Evolutionary conservation across 2,113 vertebrate species (phyloP).

Genomic region (Otolemur garnettii): DNA sequence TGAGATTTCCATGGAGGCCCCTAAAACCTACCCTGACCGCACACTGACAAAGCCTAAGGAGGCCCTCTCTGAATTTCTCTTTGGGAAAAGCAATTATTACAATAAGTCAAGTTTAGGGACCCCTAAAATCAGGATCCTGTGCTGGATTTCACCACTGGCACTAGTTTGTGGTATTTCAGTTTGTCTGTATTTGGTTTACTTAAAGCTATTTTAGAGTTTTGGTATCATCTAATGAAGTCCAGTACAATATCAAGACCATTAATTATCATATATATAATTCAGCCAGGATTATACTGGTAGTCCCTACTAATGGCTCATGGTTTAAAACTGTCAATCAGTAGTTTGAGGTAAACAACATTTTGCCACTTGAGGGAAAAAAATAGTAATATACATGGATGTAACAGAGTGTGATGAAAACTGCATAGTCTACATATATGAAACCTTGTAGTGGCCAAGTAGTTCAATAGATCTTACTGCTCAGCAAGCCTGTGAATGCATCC

Average conservation of each 20-base stretch:
- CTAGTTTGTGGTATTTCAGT: background rate
- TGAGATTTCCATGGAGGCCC: background rate
- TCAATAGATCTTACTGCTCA: background rate
- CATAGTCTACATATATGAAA: background rate
- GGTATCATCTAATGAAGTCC: background rate
- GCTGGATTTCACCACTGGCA: background rate
- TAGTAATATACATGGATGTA: background rate
- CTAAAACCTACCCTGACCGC: background rate
- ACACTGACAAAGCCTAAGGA: background rate
- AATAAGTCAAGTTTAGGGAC: background rate
- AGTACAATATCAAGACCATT: background rate
- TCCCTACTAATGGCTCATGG: background rate
- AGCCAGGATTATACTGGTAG: background rate
- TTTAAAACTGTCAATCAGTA: background rate
- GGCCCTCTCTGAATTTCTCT: background rate
- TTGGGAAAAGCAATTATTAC: background rate
- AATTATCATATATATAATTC: background rate
- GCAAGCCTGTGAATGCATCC: background rate
- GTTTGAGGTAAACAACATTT: constrained; percentile 38
- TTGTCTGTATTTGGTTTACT: background rate
- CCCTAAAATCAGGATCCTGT: background rate
- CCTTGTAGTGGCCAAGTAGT: background rate
- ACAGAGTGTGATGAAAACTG: background rate
- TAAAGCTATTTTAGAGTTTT: background rate
- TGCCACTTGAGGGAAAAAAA: background rate